These are phyloP conservation scores for Monarcha castaneiventris DNA, from an alignment of 2,113 vertebrate species.

Conservation along the genomic window DNA sequence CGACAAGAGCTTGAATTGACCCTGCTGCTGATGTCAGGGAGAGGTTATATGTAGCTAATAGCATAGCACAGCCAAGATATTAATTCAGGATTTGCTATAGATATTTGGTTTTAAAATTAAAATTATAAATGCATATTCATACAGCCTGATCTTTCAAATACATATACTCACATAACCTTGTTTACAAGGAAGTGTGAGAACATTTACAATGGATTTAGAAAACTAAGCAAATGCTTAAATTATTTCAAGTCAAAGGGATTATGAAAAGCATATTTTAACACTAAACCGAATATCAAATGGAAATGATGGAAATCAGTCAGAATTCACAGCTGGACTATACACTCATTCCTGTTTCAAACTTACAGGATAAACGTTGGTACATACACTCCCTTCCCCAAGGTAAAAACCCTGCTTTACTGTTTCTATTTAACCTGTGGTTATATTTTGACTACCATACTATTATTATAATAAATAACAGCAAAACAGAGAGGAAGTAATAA, in stretches of 20 bases:
- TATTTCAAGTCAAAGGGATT: background rate
- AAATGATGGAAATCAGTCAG: background rate
- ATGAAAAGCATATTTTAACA: background rate
- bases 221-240: background rate
- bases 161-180: background rate
- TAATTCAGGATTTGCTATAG: background rate
- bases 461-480: slow-evolving; percentile 29
- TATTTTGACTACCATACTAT: background rate
- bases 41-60: background rate
- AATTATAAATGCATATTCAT: slow-evolving; percentile 35
- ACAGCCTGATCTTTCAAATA: background rate
- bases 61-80: background rate
- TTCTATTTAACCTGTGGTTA: background rate
- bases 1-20: background rate
- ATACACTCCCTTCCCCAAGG: background rate
- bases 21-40: background rate
- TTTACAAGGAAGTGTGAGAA: background rate
- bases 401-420: background rate
- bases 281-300: background rate
- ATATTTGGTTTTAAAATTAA: background rate
- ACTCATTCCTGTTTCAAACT: background rate
- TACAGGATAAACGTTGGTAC: background rate
- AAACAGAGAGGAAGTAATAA: slow-evolving; percentile 15
- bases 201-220: background rate
- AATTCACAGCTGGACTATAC: background rate